Evolutionary conservation across 92 coral and sea anemone species (phyloP), one percentile per base, ranked within the genome.

Genomic region (Meandrina meandrites): DNA sequence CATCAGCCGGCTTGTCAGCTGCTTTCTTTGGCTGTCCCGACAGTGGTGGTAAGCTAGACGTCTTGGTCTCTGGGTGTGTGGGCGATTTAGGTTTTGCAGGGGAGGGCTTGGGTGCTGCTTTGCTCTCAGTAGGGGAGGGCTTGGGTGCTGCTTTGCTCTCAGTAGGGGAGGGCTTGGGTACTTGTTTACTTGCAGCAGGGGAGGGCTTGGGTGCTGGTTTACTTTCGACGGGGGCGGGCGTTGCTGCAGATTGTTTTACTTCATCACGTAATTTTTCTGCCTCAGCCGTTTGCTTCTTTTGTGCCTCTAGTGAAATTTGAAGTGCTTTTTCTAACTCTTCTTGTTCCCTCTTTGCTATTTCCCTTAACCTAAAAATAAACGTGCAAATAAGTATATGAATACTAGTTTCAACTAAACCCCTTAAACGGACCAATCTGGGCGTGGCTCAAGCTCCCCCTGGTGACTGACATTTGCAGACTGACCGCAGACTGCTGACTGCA

Each of bases 241-340:
- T 70, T 45, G 82, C 66, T n/a, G 82, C 1, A 19, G 90, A 45
- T 69, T 82, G 69, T 51, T 76, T 54, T 16, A 86, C 90, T 80
- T 79, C 77, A 58, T 78, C 82, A 24, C 72, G 81, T 64, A 75
- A 58, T 83, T 84, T 81, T 40, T 90, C 87, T n/a, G 90, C 78
- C 32, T 78, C 88, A 2, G 74, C 78, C 16, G 56, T 47, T 19
- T 89, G 89, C 80, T 85, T 85, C 79, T 69, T 74, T 28, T 86
- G 88, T 69, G 88, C 85, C 68, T 86, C 85, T 14, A 88, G 75
- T 64, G 93, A 93, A 48, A 51, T 64, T 53, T 86, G 89, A 11
- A 92, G 84, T 47, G 93, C 94, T 88, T 90, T 95, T 87, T 97
- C 94, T 86, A 95, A 85, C 78, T 95, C 95, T 77, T 90, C 93